Evolutionary conservation across 1,140 invertebrate genomes (phyloP), one percentile per base, ranked within the genome.

Genomic region (Hyposmocoma kahamanoa): DNA sequence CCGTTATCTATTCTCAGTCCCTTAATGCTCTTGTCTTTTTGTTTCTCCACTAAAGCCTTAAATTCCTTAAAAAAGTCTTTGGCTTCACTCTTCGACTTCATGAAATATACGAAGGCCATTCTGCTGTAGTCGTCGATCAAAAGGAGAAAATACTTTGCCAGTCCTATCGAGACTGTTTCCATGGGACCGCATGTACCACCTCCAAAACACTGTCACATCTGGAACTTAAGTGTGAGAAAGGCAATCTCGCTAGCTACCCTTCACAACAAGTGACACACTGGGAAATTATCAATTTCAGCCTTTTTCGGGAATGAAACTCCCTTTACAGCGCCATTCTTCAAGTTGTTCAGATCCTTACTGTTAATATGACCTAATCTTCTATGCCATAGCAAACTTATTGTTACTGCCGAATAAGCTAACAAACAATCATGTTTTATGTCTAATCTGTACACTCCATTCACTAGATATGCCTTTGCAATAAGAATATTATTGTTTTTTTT

Each of bases 101-200:
- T 22, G 47, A 81, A 77, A 43, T 73, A 81, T 10, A 79, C 66
- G 57, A 56, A 60, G 8, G 55, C 32, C 45, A 66, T 70, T 34
- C 61, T 34, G 22, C 58, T 60, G 42, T 36, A 66, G 22, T 83
- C 72, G 59, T 85, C 73, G 15, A 72, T 58, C 24, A 84, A 58
- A 0, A 78, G 67, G 1, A 78, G 9, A 26, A 75, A 72, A 57
- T 80, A 87, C 34, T 45, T 56, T 8, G 64, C 50, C 36, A 60
- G 46, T 50, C 72, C 70, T 15, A 67, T 45, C 39, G 68, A 77
- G 38, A 17, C 45, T 6, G 48, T 47, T 21, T 69, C 45, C 59
- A 88, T 83, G 13, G 79, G 75, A 1, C 78, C 79, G 58, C 49
- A 47, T 83, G 72, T 19, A 85, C 64, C 1, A 75, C 18, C 43